Percentiles rank a stretch among this genome's conserved stretches.
Evolutionary conservation across 2,888 invertebrate genomes (phyloP).

Genomic region (Helobdella robusta): DNA sequence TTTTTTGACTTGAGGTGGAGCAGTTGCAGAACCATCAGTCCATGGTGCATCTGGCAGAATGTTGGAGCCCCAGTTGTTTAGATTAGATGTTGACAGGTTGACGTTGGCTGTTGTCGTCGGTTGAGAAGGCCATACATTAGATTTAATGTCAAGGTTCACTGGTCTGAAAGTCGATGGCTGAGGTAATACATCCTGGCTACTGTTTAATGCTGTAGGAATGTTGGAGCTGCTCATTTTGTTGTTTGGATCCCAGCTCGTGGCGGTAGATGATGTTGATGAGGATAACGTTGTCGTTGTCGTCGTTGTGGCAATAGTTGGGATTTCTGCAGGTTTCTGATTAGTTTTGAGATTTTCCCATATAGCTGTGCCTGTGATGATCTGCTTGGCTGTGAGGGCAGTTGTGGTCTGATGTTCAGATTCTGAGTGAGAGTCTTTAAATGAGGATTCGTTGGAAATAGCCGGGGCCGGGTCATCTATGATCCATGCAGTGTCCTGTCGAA

Average conservation of each 20-base stretch:
- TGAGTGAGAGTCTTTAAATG: conserved; percentile 19
- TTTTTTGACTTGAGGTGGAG: conserved; percentile 9
- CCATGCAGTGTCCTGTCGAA: conserved; percentile 29
- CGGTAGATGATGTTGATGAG: too few species aligned
- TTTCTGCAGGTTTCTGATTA: conserved; percentile 8
- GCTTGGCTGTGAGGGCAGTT: conserved; percentile 15
- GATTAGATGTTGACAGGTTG: neutral
- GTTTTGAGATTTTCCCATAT: conserved; percentile 27
- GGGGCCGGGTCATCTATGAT: conserved; percentile 14
- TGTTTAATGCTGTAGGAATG: neutral
- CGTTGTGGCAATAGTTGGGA: neutral
- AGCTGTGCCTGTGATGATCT: conserved; percentile 27
- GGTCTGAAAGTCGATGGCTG: neutral
- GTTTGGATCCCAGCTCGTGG: conserved; percentile 8
- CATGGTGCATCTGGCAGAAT: neutral
- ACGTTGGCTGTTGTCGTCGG: neutral
- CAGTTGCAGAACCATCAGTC: neutral
- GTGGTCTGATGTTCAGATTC: conserved; percentile 13
- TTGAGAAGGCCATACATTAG: conserved; percentile 5
- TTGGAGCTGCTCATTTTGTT: conserved; percentile 11
- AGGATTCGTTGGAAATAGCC: neutral
- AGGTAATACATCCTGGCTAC: neutral
- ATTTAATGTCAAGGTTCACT: neutral
- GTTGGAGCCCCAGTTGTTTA: neutral
- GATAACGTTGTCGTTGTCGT: neutral